Evolutionary conservation across 92 coral and sea anemone genomes (phyloP).

Genomic region (Micromussa lordhowensis): DNA sequence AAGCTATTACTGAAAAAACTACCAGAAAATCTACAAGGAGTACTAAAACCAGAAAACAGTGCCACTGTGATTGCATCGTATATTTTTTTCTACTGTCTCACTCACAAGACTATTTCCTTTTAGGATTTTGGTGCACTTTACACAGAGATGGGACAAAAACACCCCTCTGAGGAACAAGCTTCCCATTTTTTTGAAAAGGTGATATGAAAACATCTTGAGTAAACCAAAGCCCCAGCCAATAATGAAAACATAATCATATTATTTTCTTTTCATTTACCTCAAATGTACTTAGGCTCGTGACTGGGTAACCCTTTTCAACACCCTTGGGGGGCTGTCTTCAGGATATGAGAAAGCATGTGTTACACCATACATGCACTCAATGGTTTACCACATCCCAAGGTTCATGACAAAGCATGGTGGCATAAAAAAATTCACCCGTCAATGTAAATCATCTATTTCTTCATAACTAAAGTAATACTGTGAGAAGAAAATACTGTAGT

Average conservation of each 20-base stretch:
- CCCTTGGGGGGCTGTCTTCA: constrained; percentile 22
- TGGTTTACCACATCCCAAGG: constrained; percentile 53
- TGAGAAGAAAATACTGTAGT: too few species aligned
- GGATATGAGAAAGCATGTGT: constrained; percentile 30
- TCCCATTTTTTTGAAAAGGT: too few species aligned
- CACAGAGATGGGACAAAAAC: not conserved
- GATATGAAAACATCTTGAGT: too few species aligned
- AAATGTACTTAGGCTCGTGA: too few species aligned
- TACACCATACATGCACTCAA: constrained; percentile 57
- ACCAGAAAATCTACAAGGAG: constrained; percentile 50
- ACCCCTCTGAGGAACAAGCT: too few species aligned
- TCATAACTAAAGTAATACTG: too few species aligned
- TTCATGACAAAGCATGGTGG: constrained; percentile 41
- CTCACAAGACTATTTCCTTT: not conserved
- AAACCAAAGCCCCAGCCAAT: too few species aligned
- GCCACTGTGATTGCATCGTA: constrained; percentile 46
- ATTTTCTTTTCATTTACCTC: too few species aligned
- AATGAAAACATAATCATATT: too few species aligned
- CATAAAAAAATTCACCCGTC: constrained; percentile 50
- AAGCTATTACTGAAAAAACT: constrained; percentile 50
- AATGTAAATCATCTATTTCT: too few species aligned
- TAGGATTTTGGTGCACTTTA: constrained; percentile 31
- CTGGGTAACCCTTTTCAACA: constrained; percentile 13
- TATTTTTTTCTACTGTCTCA: constrained; percentile 54
- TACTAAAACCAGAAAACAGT: constrained; percentile 53